Evolutionary conservation across 2,797 vertebrate species (phyloP).

Genomic region (Parauchenoglanis punctatus): DNA sequence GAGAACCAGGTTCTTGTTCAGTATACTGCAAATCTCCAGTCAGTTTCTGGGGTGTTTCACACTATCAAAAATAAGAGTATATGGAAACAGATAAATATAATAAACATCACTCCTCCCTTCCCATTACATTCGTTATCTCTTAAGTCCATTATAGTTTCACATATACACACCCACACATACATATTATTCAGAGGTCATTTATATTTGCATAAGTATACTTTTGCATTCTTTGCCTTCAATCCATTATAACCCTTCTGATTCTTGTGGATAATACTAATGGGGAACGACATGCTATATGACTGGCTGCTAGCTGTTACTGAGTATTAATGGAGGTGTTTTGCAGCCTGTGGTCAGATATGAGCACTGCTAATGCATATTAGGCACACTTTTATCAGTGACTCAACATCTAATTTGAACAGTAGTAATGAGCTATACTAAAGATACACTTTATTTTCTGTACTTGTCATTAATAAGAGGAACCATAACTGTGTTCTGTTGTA

Average conservation of each 20-base stretch:
- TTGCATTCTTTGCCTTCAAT: slow-evolving; percentile 3
- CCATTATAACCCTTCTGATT: slow-evolving; percentile 12
- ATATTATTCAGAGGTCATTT: background rate
- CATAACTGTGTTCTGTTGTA: background rate
- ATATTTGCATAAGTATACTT: slow-evolving; percentile 9
- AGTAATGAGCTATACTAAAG: background rate
- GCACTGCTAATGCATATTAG: background rate
- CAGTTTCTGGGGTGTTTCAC: background rate
- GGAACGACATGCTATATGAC: background rate
- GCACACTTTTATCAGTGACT: background rate
- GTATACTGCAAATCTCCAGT: background rate
- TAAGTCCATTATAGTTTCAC: background rate
- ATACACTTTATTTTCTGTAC: background rate
- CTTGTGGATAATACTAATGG: slow-evolving; percentile 9
- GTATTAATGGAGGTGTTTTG: slow-evolving; percentile 11
- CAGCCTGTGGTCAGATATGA: slow-evolving; percentile 6
- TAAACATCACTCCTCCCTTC: background rate
- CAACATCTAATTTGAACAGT: background rate
- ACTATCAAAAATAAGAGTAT: background rate
- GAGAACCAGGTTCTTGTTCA: background rate
- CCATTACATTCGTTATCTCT: background rate
- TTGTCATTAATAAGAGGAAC: background rate
- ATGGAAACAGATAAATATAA: background rate
- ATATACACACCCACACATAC: background rate
- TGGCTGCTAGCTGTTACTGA: background rate